phyloP scores from a whole-genome alignment of 2,888 invertebrate genomes.

The Caenorhabditis afra region DNA sequence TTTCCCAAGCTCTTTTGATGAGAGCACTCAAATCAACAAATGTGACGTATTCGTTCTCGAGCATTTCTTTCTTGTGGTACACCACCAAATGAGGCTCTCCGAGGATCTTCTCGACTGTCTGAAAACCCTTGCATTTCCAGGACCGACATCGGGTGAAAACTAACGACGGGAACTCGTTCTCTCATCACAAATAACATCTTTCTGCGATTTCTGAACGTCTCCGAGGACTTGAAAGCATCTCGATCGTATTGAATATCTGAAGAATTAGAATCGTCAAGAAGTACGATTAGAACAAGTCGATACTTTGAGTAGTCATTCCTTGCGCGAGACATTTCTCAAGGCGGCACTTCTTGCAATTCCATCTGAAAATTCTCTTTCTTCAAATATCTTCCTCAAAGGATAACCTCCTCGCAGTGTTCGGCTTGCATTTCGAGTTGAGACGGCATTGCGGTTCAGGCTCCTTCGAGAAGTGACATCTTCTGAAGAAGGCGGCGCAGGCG shows the following conservation, averaged over 20 bases:
- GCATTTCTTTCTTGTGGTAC: neutral
- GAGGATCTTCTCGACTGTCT: conserved; percentile 8
- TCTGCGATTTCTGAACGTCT: neutral
- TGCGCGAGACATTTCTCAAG: conserved; percentile 8
- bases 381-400: neutral
- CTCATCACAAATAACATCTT: neutral
- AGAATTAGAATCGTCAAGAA: neutral
- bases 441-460: neutral
- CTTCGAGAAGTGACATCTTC: neutral
- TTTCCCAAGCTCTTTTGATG: neutral
- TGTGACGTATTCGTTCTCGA: neutral
- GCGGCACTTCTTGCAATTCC: conserved; percentile 33
- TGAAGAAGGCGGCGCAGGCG: conserved; percentile 37
- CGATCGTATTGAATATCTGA: conserved; percentile 29
- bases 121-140: neutral
- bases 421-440: conserved; percentile 2
- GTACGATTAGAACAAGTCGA: neutral
- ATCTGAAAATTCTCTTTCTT: conserved; percentile 6
- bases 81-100: conserved; percentile 12
- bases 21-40: conserved; percentile 16
- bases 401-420: conserved; percentile 9
- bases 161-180: conserved; percentile 15
- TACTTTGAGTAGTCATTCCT: conserved; percentile 20
- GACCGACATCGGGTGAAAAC: neutral
- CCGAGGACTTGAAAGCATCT: conserved; percentile 12